Evolutionary conservation across 2,113 vertebrate species (phyloP).

Genomic region (Meleagris gallopavo): DNA sequence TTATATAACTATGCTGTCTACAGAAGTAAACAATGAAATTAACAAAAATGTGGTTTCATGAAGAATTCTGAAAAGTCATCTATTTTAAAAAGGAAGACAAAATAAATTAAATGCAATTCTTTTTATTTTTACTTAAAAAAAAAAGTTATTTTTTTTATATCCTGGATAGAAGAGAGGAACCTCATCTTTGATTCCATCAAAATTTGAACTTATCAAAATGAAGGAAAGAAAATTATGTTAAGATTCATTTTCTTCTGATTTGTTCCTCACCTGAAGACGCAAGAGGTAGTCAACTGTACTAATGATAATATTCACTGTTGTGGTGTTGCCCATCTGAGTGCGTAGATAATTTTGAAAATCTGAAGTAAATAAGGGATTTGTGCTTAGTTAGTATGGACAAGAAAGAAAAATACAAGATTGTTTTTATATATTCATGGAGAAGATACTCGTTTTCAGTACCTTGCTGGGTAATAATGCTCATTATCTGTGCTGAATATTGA

Average conservation of each 20-base stretch:
- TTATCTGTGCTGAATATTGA: neutral
- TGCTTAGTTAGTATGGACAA: neutral
- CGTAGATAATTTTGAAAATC: slow-evolving; percentile 98
- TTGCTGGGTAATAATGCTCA: neutral
- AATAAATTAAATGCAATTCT: neutral
- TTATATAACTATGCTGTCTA: neutral
- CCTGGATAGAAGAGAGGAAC: neutral
- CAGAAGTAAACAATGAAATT: neutral
- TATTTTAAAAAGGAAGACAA: neutral
- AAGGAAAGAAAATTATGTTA: neutral
- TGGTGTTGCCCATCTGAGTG: slow-evolving; percentile 98
- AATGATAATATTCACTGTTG: slow-evolving; percentile 97
- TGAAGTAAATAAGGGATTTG: slow-evolving; percentile 67
- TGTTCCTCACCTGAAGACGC: slow-evolving; percentile 88
- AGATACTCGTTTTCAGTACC: neutral
- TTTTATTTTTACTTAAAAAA: no score
- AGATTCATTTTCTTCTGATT: neutral
- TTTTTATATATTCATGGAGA: neutral
- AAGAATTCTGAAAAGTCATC: neutral
- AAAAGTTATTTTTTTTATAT: neutral
- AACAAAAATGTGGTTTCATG: neutral
- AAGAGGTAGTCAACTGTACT: slow-evolving; percentile 97
- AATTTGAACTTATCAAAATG: neutral
- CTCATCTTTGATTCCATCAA: neutral
- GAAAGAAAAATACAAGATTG: neutral